Conservation (phyloP, 2,888 invertebrate genomes). For the Sarcophaga carnaria region DNA sequence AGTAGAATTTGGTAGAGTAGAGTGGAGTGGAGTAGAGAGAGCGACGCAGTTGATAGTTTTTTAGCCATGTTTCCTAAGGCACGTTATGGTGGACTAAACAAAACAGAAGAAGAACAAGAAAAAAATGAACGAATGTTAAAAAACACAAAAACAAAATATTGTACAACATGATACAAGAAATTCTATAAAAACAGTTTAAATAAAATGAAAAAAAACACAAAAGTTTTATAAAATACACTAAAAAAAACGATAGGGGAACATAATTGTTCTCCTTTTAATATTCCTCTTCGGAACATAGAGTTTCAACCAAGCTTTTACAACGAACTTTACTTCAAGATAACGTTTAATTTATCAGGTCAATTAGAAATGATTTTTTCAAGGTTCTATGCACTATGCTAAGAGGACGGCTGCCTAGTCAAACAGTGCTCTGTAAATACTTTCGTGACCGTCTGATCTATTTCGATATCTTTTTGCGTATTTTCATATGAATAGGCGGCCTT, state of each 20-base stretch:
- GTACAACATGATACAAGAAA: conserved; percentile 65
- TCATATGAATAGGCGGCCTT: too few species aligned
- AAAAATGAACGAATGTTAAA: neutral
- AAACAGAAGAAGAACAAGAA: neutral
- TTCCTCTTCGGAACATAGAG: too few species aligned
- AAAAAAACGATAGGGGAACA: neutral
- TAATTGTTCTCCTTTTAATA: too few species aligned
- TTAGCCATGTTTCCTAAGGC: conserved; percentile 52
- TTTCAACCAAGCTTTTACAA: too few species aligned
- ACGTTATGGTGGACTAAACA: conserved; percentile 47
- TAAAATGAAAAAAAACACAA: conserved; percentile 21
- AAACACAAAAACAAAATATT: conserved; percentile 39
- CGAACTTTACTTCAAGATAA: too few species aligned
- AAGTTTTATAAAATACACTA: conserved; percentile 33
- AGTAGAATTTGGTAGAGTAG: neutral
- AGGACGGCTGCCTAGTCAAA: too few species aligned
- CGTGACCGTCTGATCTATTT: too few species aligned
- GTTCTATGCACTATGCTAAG: too few species aligned
- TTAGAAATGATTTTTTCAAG: too few species aligned
- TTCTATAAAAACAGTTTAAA: conserved; percentile 58
- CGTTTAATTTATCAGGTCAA: too few species aligned
- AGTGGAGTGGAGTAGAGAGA: neutral
- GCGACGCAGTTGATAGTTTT: conserved; percentile 55
- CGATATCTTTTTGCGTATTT: too few species aligned
- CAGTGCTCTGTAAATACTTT: too few species aligned